A percentile compares a stretch with the other conserved stretches of the same genome.
These are phyloP conservation scores for Nasonia oneida DNA, from an alignment of 2,888 invertebrate genomes.

Conservation along the genomic window DNA sequence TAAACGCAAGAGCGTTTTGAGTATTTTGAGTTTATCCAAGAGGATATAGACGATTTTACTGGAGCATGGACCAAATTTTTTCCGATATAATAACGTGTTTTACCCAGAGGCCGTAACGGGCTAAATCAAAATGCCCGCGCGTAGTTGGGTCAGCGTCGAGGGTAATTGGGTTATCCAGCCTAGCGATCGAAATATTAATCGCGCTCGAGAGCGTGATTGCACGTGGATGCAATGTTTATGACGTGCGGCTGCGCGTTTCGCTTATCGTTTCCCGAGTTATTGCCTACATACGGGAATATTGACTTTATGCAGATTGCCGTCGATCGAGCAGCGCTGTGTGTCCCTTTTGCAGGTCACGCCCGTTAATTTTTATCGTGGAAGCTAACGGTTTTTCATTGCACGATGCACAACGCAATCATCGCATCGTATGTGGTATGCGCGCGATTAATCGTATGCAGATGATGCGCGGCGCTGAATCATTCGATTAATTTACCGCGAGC, in stretches of 20 bases:
- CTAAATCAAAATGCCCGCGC: background rate
- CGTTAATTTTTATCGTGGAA: too few relatives aligned
- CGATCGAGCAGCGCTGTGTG: background rate
- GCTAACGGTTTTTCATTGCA: too few relatives aligned
- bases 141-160: background rate
- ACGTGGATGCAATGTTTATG: background rate
- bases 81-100: too few relatives aligned
- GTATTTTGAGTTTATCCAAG: too few relatives aligned
- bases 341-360: background rate
- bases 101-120: background rate
- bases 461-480: too few relatives aligned
- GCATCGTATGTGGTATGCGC: too few relatives aligned
- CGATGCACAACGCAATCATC: too few relatives aligned
- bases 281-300: background rate
- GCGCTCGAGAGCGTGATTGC: background rate
- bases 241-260: background rate
- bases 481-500: background rate
- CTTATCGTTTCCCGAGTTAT: constrained; percentile 7
- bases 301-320: constrained; percentile 1
- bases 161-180: background rate
- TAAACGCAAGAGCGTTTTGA: too few relatives aligned
- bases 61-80: too few relatives aligned
- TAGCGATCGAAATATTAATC: constrained; percentile 40
- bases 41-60: too few relatives aligned
- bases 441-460: background rate